Percentiles rank a stretch among this genome's conserved stretches.
Evolutionary conservation across 1,140 invertebrate species (phyloP).

Genomic region (Apocrypta bakeri): DNA sequence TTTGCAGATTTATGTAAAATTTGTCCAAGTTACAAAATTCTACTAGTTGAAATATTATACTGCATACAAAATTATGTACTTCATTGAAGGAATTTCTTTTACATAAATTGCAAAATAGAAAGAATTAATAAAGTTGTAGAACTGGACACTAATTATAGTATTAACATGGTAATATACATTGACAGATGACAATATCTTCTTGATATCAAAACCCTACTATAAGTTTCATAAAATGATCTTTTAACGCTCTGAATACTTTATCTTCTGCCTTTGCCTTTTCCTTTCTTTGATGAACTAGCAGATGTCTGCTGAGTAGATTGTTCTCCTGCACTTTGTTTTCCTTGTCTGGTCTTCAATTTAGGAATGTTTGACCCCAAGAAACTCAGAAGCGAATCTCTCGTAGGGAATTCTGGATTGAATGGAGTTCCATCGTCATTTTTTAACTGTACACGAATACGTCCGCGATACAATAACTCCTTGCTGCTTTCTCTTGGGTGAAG

Average conservation of each 20-base stretch:
- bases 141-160: neutral
- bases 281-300: constrained; percentile 65
- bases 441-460: constrained; percentile 92
- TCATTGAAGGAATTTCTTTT: neutral
- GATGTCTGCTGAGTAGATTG: constrained; percentile 64
- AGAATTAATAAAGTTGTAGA: neutral
- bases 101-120: neutral
- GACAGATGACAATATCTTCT: neutral
- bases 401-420: constrained; percentile 83
- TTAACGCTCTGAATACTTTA: constrained; percentile 18
- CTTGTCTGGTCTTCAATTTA: constrained; percentile 89
- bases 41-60: neutral
- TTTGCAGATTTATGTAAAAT: neutral
- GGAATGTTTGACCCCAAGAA: constrained; percentile 91
- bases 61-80: neutral
- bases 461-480: constrained; percentile 88
- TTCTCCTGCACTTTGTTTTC: constrained; percentile 70
- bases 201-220: neutral
- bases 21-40: neutral
- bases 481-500: constrained; percentile 93
- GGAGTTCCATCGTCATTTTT: constrained; percentile 93
- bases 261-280: constrained; percentile 71
- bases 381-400: constrained; percentile 84
- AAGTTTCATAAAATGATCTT: neutral
- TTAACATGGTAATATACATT: constrained; percentile 1